Base-by-base conservation (phyloP, 37 sponge, comb jelly and placozoan genomes). In the Mnemiopsis leidyi region DNA sequence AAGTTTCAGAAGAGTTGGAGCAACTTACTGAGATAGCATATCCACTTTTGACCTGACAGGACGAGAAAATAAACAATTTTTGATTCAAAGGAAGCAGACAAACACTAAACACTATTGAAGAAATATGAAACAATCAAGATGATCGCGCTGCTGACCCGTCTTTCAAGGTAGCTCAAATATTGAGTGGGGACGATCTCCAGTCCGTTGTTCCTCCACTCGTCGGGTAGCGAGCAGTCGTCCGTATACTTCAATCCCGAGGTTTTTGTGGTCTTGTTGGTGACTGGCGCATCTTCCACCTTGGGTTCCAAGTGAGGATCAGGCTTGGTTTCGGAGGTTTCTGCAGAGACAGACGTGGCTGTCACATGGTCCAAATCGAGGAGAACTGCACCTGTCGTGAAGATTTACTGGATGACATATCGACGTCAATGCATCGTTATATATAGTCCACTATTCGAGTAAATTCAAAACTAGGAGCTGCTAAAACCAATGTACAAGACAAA, bases 1-100 rank as follows among this genome's bases (percentile, higher is more conserved):
- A 71, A 2, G 75, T 71, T 25, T 71, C 75, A 18, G 75, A 28
- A 18, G 25, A 5, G n/a, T 71, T 71, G 20, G 75, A 29, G 75
- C 75, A 71, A n/a, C 75, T 71, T 25, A 71, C 75, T 71, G 25
- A 28, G 7, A 71, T 25, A 23, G 25, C 3, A 28, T 71, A 71
- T 7, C 75, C 75, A 71, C 75, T 71, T 28, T 71, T 71, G 30
- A 71, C 75, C 75, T 71, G 75, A 67, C 13, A 67, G 75, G 2
- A 71, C 61, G 61, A 18, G 61, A 48, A 48, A 48, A n/a, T n/a
- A n/a, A n/a, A n/a, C n/a, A n/a, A n/a, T n/a, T n/a, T n/a, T n/a
- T n/a, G n/a, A n/a, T n/a, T n/a, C n/a, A n/a, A n/a, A n/a, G n/a
- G n/a, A n/a, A n/a, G n/a, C n/a, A n/a, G n/a, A n/a, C n/a, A n/a